A percentile compares a stretch with the other conserved stretches of the same genome.
These are phyloP conservation scores for Idaea straminata DNA, from an alignment of 2,888 invertebrate genomes.

Conservation along the genomic window DNA sequence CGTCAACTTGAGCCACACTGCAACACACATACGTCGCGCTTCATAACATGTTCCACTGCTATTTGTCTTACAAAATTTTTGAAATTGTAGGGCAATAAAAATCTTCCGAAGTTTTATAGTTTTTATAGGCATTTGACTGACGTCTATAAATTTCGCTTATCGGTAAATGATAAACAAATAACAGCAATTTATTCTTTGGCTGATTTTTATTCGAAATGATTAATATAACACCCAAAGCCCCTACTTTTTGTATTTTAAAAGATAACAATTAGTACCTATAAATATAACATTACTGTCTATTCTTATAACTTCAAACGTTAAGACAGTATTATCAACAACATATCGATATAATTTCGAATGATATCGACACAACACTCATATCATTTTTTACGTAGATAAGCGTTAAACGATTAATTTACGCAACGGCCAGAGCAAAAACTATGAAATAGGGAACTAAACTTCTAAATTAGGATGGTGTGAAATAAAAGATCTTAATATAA, in stretches of 20 bases:
- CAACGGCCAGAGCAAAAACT: conserved; percentile 6
- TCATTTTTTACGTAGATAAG: neutral
- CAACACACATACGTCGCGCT: conserved; percentile 72
- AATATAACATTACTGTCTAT: neutral
- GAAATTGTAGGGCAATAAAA: neutral
- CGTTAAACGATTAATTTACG: neutral
- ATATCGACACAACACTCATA: neutral
- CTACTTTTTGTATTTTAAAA: neutral
- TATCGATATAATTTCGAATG: neutral
- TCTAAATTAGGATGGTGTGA: conserved; percentile 29
- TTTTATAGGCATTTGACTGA: neutral
- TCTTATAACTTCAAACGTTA: neutral
- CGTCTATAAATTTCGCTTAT: neutral
- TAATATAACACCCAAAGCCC: neutral
- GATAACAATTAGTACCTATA: neutral
- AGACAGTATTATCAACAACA: neutral
- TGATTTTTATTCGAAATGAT: too few species aligned
- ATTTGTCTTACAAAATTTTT: neutral
- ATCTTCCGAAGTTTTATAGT: neutral
- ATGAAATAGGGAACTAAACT: neutral
- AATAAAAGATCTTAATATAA: conserved; percentile 50
- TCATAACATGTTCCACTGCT: neutral
- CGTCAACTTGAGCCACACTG: conserved; percentile 93
- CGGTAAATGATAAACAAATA: neutral
- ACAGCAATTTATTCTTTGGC: too few species aligned